Percentiles rank a stretch among this genome's conserved stretches.
phyloP scores from a whole-genome alignment of 2,113 vertebrate genomes.

The Labeo catla region DNA sequence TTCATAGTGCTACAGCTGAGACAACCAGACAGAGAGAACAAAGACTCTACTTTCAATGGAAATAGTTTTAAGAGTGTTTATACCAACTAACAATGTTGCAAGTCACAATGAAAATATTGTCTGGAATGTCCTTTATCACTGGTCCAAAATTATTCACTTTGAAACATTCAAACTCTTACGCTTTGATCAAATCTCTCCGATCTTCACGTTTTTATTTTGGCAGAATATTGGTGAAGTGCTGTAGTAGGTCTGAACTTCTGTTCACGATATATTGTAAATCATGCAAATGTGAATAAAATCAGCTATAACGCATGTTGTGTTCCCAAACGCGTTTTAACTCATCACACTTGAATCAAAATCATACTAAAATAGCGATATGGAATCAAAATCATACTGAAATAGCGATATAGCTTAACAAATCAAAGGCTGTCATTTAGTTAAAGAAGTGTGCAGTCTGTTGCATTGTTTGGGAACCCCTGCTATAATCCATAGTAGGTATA shows the following conservation, averaged over 20 bases:
- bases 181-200: not conserved
- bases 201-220: not conserved
- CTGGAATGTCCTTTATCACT: not conserved
- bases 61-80: too few relatives aligned
- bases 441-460: not conserved
- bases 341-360: too few relatives aligned
- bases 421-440: not conserved
- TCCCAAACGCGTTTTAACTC: not conserved
- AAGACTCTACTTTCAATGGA: too few relatives aligned
- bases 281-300: not conserved
- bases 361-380: not conserved
- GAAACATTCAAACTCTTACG: not conserved
- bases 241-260: not conserved
- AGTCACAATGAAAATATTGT: not conserved
- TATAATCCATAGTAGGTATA: not conserved
- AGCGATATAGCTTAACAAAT: not conserved
- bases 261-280: not conserved
- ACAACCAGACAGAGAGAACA: too few relatives aligned
- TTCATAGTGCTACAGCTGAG: too few relatives aligned
- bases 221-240: not conserved
- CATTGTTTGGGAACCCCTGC: not conserved
- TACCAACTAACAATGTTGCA: too few relatives aligned
- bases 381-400: too few relatives aligned
- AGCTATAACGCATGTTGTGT: not conserved
- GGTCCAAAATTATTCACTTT: not conserved